Percentiles rank a stretch among this genome's conserved stretches.
Conservation (phyloP, 2,113 vertebrate genomes). For the Cygnus atratus region DNA sequence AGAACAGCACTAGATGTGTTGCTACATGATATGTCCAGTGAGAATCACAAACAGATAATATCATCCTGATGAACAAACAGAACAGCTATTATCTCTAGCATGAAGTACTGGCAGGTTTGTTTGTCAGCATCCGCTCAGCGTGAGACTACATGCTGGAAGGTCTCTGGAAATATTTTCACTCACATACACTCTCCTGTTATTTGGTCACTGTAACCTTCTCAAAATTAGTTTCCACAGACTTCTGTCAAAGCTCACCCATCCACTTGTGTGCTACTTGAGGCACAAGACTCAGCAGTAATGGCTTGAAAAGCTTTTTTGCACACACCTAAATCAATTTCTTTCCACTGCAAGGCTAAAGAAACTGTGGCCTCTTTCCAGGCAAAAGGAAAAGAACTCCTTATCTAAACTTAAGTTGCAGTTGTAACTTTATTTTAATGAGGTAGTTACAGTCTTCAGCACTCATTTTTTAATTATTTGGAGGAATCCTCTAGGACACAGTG, state of each 20-base stretch:
- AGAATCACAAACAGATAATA: not conserved
- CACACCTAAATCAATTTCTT: constrained; percentile 4
- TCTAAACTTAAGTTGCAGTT: constrained; percentile 37
- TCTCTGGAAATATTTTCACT: not conserved
- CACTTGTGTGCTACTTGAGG: not conserved
- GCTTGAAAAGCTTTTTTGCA: not conserved
- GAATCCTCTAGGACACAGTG: constrained; percentile 17
- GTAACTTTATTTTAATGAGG: constrained; percentile 65
- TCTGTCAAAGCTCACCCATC: not conserved
- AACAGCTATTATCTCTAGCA: not conserved
- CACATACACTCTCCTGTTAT: not conserved
- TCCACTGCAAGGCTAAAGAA: constrained; percentile 25
- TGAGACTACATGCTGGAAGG: not conserved
- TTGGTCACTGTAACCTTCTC: not conserved
- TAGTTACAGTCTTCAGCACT: constrained; percentile 17
- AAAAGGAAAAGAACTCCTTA: constrained; percentile 49
- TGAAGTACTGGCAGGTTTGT: not conserved
- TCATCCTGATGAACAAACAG: not conserved
- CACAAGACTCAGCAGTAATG: constrained; percentile 41
- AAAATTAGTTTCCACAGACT: not conserved
- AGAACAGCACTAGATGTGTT: not conserved
- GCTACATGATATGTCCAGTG: not conserved
- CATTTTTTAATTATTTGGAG: constrained; percentile 60
- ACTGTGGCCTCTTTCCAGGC: constrained; percentile 43
- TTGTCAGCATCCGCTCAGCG: not conserved